Evolutionary conservation across 2,888 invertebrate species (phyloP).

Genomic region (Synanthedon vespiformis): DNA sequence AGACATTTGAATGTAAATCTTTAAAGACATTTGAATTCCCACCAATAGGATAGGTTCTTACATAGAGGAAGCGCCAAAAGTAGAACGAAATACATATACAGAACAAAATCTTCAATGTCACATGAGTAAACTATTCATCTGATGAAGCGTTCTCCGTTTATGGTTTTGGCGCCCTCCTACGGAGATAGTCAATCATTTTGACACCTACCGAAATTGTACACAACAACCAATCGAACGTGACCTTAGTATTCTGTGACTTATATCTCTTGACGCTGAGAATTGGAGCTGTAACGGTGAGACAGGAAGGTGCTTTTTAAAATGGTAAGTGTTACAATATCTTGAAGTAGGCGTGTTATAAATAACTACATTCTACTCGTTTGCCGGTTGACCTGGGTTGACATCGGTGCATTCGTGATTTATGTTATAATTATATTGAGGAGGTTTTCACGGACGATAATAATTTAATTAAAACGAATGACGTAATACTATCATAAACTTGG

Average conservation of each 20-base stretch:
- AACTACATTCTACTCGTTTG: constrained; percentile 2
- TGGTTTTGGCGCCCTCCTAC: constrained; percentile 22
- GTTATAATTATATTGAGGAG: constrained; percentile 10
- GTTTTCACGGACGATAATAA: constrained; percentile 7
- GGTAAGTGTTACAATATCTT: constrained; percentile 4
- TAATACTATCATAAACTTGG: constrained; percentile 5
- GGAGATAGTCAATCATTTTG: constrained; percentile 24
- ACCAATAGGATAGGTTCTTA: no score
- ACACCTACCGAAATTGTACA: constrained; percentile 19
- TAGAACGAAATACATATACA: no score
- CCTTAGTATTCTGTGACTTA: constrained; percentile 13
- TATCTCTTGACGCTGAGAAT: constrained; percentile 1
- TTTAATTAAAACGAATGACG: constrained; percentile 9
- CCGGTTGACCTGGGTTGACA: constrained; percentile 12
- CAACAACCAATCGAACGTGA: constrained; percentile 15
- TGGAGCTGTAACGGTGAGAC: neutral
- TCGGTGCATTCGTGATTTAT: constrained; percentile 12
- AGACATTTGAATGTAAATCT: no score
- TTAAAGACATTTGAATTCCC: no score
- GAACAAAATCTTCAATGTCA: no score
- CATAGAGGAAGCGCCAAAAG: no score
- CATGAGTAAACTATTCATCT: no score
- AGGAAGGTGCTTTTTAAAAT: constrained; percentile 5
- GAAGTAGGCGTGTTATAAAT: constrained; percentile 5
- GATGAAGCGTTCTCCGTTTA: constrained; percentile 3